Evolutionary conservation across 2,113 vertebrate genomes (phyloP).

Genomic region (Pterocles gutturalis): DNA sequence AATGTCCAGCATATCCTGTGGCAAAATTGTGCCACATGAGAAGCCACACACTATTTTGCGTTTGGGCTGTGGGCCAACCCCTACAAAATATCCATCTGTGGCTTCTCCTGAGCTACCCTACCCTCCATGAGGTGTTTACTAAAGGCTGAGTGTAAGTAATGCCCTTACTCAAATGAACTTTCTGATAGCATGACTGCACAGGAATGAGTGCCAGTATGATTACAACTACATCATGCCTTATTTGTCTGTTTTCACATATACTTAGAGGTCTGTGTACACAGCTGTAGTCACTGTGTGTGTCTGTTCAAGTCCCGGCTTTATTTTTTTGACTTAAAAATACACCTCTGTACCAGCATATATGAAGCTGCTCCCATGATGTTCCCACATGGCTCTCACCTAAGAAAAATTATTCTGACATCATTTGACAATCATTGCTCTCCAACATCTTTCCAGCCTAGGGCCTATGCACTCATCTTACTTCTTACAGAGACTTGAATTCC

Average conservation of each 20-base stretch:
- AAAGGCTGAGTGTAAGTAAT: background rate
- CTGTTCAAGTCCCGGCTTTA: background rate
- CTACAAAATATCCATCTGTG: background rate
- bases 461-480: background rate
- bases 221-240: constrained; percentile 7
- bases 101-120: background rate
- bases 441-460: background rate
- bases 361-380: background rate
- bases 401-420: background rate
- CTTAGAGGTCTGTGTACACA: background rate
- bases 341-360: background rate
- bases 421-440: background rate
- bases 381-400: background rate
- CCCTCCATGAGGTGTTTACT: background rate
- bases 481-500: background rate
- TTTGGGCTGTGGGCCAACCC: background rate
- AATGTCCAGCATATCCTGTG: background rate
- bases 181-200: background rate
- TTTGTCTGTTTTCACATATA: background rate
- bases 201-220: background rate
- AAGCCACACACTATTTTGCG: background rate
- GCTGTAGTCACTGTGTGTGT: background rate
- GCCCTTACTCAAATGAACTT: background rate
- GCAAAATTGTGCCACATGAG: background rate
- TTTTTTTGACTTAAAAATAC: background rate